Percentiles rank a stretch among this genome's conserved stretches.
Conservation (phyloP, 2,113 vertebrate genomes). For the Brienomyrus brachyistius region DNA sequence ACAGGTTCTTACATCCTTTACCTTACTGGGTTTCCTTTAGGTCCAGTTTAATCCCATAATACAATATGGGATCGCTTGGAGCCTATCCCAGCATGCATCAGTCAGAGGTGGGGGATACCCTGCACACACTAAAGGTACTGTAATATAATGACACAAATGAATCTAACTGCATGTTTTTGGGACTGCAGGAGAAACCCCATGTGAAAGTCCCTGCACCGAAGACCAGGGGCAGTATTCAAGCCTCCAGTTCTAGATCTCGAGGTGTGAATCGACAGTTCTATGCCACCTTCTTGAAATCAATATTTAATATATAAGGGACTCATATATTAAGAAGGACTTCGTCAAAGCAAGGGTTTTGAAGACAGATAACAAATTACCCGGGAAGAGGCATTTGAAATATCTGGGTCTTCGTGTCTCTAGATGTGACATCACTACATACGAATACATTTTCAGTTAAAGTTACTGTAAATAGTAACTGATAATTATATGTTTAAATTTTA, state of each 20-base stretch:
- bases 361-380: background rate
- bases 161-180: background rate
- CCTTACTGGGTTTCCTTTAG: background rate
- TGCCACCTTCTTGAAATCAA: background rate
- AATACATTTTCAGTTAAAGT: background rate
- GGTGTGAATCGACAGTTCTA: background rate
- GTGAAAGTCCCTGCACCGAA: background rate
- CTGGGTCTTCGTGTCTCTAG: background rate
- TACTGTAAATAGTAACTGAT: background rate
- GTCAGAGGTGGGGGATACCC: background rate
- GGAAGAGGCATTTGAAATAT: background rate
- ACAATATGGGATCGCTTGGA: background rate
- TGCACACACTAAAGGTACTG: background rate
- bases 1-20: background rate
- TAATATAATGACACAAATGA: background rate
- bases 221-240: background rate
- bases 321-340: background rate
- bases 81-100: background rate
- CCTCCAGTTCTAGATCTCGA: background rate
- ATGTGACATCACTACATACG: background rate
- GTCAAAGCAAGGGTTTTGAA: background rate
- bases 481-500: background rate
- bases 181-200: background rate
- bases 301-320: background rate
- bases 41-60: background rate